Conservation (phyloP, 2,113 vertebrate genomes). For the Gobiocypris rarus region DNA sequence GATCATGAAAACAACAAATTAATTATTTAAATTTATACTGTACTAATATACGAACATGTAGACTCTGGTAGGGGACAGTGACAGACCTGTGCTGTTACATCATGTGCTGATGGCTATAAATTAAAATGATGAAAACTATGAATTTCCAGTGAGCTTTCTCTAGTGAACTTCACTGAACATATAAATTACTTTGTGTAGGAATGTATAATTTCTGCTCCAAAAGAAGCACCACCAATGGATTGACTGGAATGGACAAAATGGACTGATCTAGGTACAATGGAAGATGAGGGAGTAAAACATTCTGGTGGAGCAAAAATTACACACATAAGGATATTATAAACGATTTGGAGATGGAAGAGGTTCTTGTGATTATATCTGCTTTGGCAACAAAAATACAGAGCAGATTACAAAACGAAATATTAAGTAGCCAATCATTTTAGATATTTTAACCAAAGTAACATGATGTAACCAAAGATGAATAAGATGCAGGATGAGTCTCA, state of each 20-base stretch:
- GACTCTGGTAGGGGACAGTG: neutral
- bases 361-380: slow-evolving; percentile 1
- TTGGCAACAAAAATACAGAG: neutral
- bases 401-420: neutral
- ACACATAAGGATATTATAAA: slow-evolving; percentile 10
- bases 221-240: neutral
- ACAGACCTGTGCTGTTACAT: neutral
- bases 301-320: neutral
- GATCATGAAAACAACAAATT: neutral
- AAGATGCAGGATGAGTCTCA: slow-evolving; percentile 3
- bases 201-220: neutral
- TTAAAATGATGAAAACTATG: neutral
- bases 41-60: neutral
- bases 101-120: neutral
- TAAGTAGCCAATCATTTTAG: neutral
- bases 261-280: neutral
- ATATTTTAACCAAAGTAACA: slow-evolving; percentile 9
- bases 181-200: too few relatives aligned
- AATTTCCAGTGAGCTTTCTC: neutral
- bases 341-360: neutral
- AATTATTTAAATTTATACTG: neutral
- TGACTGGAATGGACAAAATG: neutral
- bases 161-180: neutral
- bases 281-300: neutral
- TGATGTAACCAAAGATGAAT: slow-evolving; percentile 17